Base-by-base conservation (phyloP, 2,888 invertebrate genomes). In the Dorcus hopei region DNA sequence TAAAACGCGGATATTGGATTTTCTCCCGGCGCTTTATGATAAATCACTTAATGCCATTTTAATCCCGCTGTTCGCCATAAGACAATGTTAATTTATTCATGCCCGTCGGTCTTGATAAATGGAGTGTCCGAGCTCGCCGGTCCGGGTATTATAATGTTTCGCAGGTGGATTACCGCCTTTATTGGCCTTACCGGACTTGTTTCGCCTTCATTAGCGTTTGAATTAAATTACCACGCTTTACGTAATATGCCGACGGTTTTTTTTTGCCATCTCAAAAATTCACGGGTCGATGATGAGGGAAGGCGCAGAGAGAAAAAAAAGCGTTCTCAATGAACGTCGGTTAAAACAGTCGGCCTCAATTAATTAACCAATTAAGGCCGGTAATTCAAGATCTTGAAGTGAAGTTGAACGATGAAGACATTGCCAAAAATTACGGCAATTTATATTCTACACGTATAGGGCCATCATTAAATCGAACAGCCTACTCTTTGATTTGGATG, bases 21-120 rank as follows among this genome's bases (percentile, higher is more conserved):
- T 70, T 70, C 74, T 70, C 69, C 70, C 61, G 70, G 71, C 71
- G 68, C 68, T 69, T 67, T 68, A 71, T 72, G 70, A 74, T 73
- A 73, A 74, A 73, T 73, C 73, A 72, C 70, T 70, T 69, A 71
- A 70, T 71, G 72, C 72, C 69, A 67, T 72, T 66, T 71, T 72
- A 71, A 72, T 74, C 72, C 71, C 67, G 70, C 72, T 66, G 70
- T 70, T 68, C 68, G 58, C 52, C 64, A 67, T 68, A 72, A 74
- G 73, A 73, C 73, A 72, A 74, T 72, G 74, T 72, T 74, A 73
- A 74, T 74, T 72, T 73, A 74, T 74, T 72, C 73, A 66, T 71
- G 70, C 67, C 72, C 70, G 70, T 70, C 72, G 69, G 70, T 65
- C 54, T 69, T 73, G 73, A 74, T 74, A 72, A 74, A 74, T 73